Percentiles rank a stretch among this genome's conserved stretches.
These are phyloP conservation scores for Branchinecta lynchi DNA, from an alignment of 1,140 invertebrate genomes.

Conservation along the genomic window DNA sequence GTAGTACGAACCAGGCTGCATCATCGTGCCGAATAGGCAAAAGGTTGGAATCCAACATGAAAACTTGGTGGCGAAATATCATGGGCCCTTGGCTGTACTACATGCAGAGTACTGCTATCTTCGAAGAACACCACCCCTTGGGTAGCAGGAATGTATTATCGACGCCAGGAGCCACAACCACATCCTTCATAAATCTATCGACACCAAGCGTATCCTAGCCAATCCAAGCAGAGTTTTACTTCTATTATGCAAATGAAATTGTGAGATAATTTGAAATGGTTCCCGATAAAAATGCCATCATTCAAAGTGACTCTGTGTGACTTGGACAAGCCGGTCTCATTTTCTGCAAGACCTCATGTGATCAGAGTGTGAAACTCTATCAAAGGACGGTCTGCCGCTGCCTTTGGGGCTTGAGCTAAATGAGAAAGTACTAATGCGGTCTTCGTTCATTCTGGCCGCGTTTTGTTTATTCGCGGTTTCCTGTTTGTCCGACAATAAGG, in stretches of 20 bases:
- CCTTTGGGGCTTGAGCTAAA: no score
- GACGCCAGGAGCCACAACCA: not conserved
- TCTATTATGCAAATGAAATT: constrained; percentile 2
- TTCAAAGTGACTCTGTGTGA: not conserved
- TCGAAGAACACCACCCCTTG: not conserved
- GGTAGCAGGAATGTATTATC: not conserved
- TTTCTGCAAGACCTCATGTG: not conserved
- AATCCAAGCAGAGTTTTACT: not conserved
- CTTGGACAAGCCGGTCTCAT: constrained; percentile 5
- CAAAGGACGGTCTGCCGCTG: not conserved
- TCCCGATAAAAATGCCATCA: constrained; percentile 6
- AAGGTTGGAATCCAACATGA: no score
- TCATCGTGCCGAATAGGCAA: no score
- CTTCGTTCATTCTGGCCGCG: no score
- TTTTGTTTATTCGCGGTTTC: no score
- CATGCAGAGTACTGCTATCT: not conserved
- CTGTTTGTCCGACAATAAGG: no score
- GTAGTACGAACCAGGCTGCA: no score
- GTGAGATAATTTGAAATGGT: constrained; percentile 10
- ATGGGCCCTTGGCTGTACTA: not conserved
- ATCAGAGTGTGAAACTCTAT: constrained; percentile 1
- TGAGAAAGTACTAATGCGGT: no score
- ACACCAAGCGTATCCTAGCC: not conserved
- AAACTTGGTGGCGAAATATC: not conserved
- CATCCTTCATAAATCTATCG: not conserved